Conservation (phyloP, 2,888 invertebrate species). For the Apocheima hispidaria region DNA sequence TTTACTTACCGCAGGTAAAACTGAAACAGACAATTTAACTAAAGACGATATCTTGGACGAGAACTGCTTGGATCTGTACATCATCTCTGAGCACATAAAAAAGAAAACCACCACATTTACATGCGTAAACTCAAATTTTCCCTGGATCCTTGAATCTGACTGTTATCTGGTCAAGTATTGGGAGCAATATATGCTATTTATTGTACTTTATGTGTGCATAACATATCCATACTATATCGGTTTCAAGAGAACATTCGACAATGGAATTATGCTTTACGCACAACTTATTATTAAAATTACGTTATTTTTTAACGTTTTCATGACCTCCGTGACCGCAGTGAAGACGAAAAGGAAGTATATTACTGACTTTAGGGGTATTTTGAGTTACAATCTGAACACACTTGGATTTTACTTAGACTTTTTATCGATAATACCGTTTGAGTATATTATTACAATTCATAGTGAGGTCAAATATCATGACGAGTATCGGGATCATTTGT, state of each 20-base stretch:
- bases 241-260: conserved; percentile 70
- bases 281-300: conserved; percentile 74
- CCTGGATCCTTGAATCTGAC: conserved; percentile 80
- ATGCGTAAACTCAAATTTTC: conserved; percentile 70
- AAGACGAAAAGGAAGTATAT: conserved; percentile 76
- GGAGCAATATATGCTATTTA: conserved; percentile 75
- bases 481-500: conserved; percentile 74
- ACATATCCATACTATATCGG: conserved; percentile 82
- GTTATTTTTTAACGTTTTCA: conserved; percentile 72
- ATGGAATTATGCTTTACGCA: conserved; percentile 67
- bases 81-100: conserved; percentile 77
- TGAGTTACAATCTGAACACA: conserved; percentile 75
- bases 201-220: conserved; percentile 74
- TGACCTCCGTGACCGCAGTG: conserved; percentile 78
- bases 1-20: conserved; percentile 57
- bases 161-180: conserved; percentile 78
- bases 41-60: conserved; percentile 71
- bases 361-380: conserved; percentile 66
- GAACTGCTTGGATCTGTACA: conserved; percentile 76
- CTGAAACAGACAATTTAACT: conserved; percentile 61
- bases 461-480: conserved; percentile 66
- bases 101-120: conserved; percentile 70
- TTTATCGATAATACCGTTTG: conserved; percentile 79
- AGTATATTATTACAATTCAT: conserved; percentile 77
- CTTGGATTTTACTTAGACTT: conserved; percentile 83